Base-by-base conservation (phyloP, 2,113 vertebrate species). In the Bombycilla garrulus region DNA sequence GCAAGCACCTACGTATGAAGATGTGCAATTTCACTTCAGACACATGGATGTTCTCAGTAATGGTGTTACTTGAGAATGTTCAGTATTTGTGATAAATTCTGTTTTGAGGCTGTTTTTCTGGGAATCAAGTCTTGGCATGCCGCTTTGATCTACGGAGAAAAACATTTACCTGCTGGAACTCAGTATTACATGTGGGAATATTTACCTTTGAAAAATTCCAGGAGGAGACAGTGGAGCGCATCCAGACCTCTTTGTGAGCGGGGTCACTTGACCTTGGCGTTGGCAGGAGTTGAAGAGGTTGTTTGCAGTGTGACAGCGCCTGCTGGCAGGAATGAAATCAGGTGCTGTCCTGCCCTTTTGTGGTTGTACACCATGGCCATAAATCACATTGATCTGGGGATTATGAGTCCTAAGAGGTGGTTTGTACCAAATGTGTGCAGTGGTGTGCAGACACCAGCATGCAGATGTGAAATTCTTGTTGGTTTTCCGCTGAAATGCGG, bases 121-220 rank as follows among this genome's bases (percentile, higher is more conserved):
- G 70, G 78, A 97, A 77, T 51, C 14, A 29, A 17, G 6, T 71
- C 73, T 87, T 89, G 85, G 28, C 54, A 12, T 42, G 26, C 15
- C 22, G 2, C 81, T 90, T 91, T 86, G 67, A 76, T 60, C 69
- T 64, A 3, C 58, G 4, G 71, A 92, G 69, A 57, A 92, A 82
- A 93, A 69, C 80, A 35, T 69, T 86, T 70, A 93, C 90, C 93
- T 96, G 26, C 66, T 95, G 67, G 79, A 95, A 66, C 65, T 64
- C 60, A n/a, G 18, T 88, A 23, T 57, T 71, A 24, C 92, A 50
- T 69, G 14, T 70, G 91, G 90, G 93, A 92, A 48, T 92, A 96
- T 90, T 96, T 95, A 89, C 91, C 86, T 89, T 67, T 76, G 94
- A 94, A 88, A 85, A 95, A 76, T 48, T 73, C 64, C 10, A 44